Evolutionary conservation across 2,797 vertebrate species (phyloP).

Genomic region (Helarctos malayanus): DNA sequence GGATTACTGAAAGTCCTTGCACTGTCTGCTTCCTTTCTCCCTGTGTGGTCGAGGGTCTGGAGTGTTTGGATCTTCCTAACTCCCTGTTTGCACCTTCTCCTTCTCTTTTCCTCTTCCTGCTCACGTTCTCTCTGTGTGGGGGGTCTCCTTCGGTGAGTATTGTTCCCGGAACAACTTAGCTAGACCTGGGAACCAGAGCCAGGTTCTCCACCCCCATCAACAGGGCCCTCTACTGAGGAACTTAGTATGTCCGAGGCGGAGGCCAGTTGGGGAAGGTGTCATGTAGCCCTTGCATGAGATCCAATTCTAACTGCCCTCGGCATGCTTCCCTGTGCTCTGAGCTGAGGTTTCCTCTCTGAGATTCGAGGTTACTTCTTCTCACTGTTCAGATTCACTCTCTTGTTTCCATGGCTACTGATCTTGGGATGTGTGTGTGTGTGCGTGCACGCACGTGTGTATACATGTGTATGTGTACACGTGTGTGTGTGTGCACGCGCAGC

Average conservation of each 20-base stretch:
- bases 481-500: fast-evolving
- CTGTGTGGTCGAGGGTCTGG: background rate
- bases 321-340: background rate
- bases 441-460: background rate
- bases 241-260: background rate
- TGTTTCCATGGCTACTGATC: background rate
- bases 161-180: background rate
- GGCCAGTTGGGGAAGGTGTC: background rate
- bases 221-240: background rate
- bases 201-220: background rate
- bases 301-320: background rate
- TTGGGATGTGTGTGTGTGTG: background rate
- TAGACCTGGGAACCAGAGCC: background rate
- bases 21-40: background rate
- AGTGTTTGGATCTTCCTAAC: background rate
- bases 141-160: background rate
- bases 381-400: background rate
- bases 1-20: background rate
- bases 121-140: background rate
- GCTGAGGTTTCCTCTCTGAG: background rate
- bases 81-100: background rate
- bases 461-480: background rate
- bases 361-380: background rate
- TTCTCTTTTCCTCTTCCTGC: background rate
- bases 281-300: background rate